Percentiles rank a stretch among this genome's conserved stretches.
These are phyloP conservation scores for Epirrhoe tristata DNA, from an alignment of 2,888 invertebrate species.

Conservation along the genomic window DNA sequence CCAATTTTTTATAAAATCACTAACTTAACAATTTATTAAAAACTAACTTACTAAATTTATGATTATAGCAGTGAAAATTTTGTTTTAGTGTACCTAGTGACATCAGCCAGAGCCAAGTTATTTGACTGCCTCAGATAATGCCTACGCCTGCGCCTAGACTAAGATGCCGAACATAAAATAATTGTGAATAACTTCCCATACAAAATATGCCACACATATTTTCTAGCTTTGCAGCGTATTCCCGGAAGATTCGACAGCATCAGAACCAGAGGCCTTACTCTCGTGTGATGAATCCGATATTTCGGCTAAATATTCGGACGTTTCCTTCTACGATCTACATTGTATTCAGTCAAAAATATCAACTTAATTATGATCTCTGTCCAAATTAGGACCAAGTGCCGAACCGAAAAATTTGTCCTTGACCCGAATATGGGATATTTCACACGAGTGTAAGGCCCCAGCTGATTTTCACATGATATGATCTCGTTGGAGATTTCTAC, in stretches of 20 bases:
- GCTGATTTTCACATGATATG: not conserved
- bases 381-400: too few relatives aligned
- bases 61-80: too few relatives aligned
- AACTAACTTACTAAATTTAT: too few relatives aligned
- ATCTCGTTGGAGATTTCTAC: slow-evolving; percentile 4
- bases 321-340: too few relatives aligned
- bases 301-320: too few relatives aligned
- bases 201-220: not conserved
- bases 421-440: too few relatives aligned
- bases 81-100: too few relatives aligned
- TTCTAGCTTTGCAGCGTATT: not conserved
- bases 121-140: not conserved
- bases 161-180: not conserved
- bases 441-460: not conserved
- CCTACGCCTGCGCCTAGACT: not conserved
- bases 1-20: not conserved
- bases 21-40: too few relatives aligned
- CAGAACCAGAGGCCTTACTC: not conserved
- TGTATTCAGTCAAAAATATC: too few relatives aligned
- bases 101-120: not conserved
- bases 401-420: too few relatives aligned
- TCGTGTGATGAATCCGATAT: too few relatives aligned
- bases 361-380: too few relatives aligned
- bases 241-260: slow-evolving; percentile 7
- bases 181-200: not conserved